phyloP scores from a whole-genome alignment of 2,797 vertebrate genomes.

The Coregonus sp. region DNA sequence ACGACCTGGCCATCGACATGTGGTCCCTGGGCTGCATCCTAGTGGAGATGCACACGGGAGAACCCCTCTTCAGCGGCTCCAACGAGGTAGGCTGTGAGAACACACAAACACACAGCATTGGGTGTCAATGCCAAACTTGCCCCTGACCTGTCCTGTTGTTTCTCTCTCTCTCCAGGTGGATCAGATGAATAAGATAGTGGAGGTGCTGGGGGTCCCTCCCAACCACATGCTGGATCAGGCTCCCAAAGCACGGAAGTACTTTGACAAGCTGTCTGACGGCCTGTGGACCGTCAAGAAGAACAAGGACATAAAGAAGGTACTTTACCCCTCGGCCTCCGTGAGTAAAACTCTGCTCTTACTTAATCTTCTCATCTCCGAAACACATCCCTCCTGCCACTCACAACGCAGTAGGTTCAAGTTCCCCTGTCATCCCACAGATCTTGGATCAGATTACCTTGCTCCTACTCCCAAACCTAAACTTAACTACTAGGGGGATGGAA shows the following conservation, averaged over 20 bases:
- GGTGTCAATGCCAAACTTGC: neutral
- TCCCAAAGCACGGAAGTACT: constrained; percentile 92
- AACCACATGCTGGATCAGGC: constrained; percentile 90
- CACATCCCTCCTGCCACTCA: neutral
- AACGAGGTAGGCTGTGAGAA: constrained; percentile 79
- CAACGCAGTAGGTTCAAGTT: neutral
- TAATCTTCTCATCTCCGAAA: neutral
- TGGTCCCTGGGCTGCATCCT: constrained; percentile 92
- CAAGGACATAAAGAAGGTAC: constrained; percentile 94
- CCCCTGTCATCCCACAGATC: neutral
- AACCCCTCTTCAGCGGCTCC: constrained; percentile 89
- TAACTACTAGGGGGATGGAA: neutral
- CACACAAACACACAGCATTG: neutral
- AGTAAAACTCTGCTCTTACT: constrained; percentile 55
- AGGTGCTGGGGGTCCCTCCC: constrained; percentile 85
- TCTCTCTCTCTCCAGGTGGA: constrained; percentile 76
- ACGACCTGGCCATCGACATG: constrained; percentile 92
- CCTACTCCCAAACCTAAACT: neutral
- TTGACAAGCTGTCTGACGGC: constrained; percentile 88
- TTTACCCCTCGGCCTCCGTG: constrained; percentile 65
- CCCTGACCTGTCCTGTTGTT: constrained; percentile 6
- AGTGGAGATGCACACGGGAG: constrained; percentile 92
- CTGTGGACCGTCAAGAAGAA: constrained; percentile 92
- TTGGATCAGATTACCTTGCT: neutral
- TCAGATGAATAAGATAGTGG: constrained; percentile 94